phyloP scores from a whole-genome alignment of 1,140 invertebrate genomes.

The Ridgeia piscesae region DNA sequence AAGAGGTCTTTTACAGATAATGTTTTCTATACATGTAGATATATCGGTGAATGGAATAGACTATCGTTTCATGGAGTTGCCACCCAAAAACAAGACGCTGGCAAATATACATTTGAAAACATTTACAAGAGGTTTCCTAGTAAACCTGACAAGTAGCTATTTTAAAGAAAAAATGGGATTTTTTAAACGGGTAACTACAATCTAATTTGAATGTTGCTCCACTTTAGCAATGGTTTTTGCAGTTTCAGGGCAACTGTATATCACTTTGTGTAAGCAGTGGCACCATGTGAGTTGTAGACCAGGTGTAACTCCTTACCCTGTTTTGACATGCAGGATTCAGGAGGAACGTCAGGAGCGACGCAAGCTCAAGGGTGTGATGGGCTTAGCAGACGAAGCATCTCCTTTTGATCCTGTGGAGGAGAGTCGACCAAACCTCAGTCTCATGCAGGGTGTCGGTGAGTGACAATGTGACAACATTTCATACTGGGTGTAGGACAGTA shows the following conservation, averaged over 20 bases:
- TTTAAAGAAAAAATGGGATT: no score
- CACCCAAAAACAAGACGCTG: no score
- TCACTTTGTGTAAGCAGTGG: neutral
- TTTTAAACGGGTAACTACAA: no score
- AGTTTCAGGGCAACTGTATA: neutral
- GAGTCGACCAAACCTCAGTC: neutral
- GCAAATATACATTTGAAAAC: no score
- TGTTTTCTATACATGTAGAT: neutral
- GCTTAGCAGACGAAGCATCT: constrained; percentile 29
- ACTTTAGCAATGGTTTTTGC: neutral
- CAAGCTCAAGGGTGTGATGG: constrained; percentile 62
- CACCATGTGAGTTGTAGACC: neutral
- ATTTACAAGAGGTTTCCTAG: no score
- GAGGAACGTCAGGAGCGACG: constrained; percentile 96
- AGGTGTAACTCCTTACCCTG: neutral
- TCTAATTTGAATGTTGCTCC: no score
- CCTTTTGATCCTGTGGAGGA: neutral
- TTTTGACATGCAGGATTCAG: constrained; percentile 75
- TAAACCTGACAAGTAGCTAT: no score
- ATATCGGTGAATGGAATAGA: no score
- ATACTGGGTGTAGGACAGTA: neutral
- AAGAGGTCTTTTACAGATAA: neutral
- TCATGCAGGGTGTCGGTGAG: neutral
- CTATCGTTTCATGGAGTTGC: no score
- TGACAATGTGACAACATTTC: neutral